A percentile compares a stretch with the other conserved stretches of the same genome.
Conservation (phyloP, 2,888 invertebrate genomes). For the Acrobasis repandana region DNA sequence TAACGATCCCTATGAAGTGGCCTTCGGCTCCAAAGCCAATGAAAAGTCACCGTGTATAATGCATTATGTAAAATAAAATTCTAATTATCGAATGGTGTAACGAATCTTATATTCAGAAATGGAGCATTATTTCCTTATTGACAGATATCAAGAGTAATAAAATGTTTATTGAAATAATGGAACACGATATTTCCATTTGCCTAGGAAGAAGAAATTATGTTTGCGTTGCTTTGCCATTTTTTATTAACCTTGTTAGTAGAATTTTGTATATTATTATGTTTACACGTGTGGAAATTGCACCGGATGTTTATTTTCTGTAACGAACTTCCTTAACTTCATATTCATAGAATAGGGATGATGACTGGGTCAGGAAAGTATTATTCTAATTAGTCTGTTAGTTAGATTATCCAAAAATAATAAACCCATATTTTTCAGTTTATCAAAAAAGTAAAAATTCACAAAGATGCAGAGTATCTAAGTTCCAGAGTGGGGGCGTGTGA, state of each 20-base stretch:
- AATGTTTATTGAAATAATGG: constrained; percentile 42
- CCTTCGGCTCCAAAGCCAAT: too few species aligned
- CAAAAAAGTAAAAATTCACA: too few species aligned
- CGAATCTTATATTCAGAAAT: constrained; percentile 27
- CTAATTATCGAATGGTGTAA: background rate
- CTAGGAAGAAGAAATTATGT: constrained; percentile 35
- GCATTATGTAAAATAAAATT: background rate
- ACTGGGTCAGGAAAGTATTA: too few species aligned
- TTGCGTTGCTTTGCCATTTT: constrained; percentile 38
- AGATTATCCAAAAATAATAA: too few species aligned
- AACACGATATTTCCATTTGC: constrained; percentile 46
- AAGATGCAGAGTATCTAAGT: too few species aligned
- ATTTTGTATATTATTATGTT: constrained; percentile 30
- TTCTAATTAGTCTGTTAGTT: too few species aligned
- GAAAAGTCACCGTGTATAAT: too few species aligned
- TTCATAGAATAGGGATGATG: too few species aligned
- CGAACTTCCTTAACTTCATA: too few species aligned
- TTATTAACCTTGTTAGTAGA: constrained; percentile 32
- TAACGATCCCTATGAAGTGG: too few species aligned
- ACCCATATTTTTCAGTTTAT: too few species aligned
- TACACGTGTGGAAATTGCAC: constrained; percentile 20
- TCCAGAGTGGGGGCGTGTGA: too few species aligned
- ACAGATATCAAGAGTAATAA: constrained; percentile 40
- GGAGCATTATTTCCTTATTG: constrained; percentile 32
- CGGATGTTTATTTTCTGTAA: constrained; percentile 22